These are phyloP conservation scores for Diadophis punctatus DNA, from an alignment of 2,113 vertebrate genomes.

Conservation along the genomic window DNA sequence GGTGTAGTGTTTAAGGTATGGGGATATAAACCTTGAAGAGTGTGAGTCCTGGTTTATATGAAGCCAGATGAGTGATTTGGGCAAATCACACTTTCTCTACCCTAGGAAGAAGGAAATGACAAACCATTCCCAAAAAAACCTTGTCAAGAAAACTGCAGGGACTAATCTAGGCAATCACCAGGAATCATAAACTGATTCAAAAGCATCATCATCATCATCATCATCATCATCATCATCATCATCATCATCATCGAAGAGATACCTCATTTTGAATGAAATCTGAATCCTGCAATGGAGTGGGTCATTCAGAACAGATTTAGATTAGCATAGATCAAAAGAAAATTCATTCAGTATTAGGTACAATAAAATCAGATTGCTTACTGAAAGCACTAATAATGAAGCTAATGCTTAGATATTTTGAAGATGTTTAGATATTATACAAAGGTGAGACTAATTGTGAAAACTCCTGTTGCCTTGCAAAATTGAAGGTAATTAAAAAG, in stretches of 20 bases:
- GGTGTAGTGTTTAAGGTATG: neutral
- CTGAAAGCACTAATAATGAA: neutral
- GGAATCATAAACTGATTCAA: neutral
- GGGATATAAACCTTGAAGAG: neutral
- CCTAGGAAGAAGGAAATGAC: neutral
- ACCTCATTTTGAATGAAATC: neutral
- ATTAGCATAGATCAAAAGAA: neutral
- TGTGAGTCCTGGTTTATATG: neutral
- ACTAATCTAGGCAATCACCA: neutral
- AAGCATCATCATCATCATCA: too few species aligned
- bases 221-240: too few species aligned
- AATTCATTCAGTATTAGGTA: neutral
- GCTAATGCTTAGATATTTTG: neutral
- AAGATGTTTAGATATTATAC: neutral
- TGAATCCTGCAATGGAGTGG: neutral
- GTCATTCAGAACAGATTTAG: neutral
- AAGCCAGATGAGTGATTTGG: neutral
- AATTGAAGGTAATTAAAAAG: neutral
- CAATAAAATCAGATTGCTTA: neutral
- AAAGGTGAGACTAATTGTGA: neutral
- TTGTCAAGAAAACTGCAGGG: neutral
- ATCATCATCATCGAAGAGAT: neutral
- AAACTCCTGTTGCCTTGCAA: neutral
- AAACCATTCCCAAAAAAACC: neutral
- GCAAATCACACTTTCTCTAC: neutral